phyloP scores from a whole-genome alignment of 2,888 invertebrate species.

The Dolichopus griseipennis region DNA sequence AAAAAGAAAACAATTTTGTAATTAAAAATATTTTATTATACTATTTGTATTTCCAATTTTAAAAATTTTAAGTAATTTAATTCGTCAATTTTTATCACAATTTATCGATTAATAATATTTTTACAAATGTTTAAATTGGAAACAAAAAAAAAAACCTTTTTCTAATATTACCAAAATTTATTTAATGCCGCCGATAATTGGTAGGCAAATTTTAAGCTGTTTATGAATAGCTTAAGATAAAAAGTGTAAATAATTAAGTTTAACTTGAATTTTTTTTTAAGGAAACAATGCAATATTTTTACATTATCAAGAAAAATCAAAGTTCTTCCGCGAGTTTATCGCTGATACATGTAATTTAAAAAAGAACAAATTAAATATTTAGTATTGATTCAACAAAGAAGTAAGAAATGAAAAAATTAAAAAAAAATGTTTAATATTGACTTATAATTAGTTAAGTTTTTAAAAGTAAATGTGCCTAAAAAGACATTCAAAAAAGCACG shows the following conservation, averaged over 20 bases:
- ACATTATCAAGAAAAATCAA: background rate
- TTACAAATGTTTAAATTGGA: too few species aligned
- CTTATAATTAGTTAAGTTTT: background rate
- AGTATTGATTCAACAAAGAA: background rate
- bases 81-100: too few species aligned
- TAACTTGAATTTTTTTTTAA: background rate
- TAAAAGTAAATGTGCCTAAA: background rate
- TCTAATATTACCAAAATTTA: too few species aligned
- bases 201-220: background rate
- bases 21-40: too few species aligned
- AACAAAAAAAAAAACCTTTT: too few species aligned
- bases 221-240: background rate
- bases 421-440: background rate
- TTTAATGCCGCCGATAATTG: too few species aligned
- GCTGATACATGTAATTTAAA: background rate
- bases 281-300: conserved; percentile 5
- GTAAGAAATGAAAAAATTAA: background rate
- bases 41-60: too few species aligned
- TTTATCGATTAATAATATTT: too few species aligned
- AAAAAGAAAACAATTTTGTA: too few species aligned
- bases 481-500: background rate
- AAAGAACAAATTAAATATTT: background rate
- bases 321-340: background rate
- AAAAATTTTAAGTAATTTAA: too few species aligned
- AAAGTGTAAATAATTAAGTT: background rate